Evolutionary conservation across 2,797 vertebrate species (phyloP), one percentile per base, ranked within the genome.

Genomic region (Phylloscopus collybita): DNA sequence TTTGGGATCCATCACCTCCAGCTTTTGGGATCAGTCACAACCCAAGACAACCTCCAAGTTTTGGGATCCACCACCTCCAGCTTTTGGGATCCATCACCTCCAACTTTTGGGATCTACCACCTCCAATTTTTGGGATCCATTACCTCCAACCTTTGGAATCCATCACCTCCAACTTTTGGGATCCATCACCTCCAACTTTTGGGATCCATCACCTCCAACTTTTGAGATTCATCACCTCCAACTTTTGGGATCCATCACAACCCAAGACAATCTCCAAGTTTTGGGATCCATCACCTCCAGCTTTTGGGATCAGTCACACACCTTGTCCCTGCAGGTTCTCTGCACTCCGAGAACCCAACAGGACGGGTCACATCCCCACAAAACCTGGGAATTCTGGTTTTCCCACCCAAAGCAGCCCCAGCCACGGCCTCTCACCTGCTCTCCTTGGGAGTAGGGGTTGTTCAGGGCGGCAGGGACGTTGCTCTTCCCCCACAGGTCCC

Each of bases 361-460:
- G 71, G n/a, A 51, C 4, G n/a, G 29, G 16, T 21, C 27, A 36
- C 1, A 0, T 6, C 23, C 20, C 30, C 40, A 19, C 4, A 22
- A 7, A 3, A 2, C 2, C 17, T 1, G 6, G 27, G 27, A 23
- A 38, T 60, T 60, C 15, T 13, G n/a, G 18, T 67, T 21, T 57
- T 67, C 23, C 76, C 56, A 56, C 34, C 60, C 80, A 50, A 18
- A 49, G 8, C 64, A 70, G 45, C 47, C 15, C 1, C 1, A 75
- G 45, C 11, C 22, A 1, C 0, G 6, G 16, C 10, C 19, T 32
- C 96, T 94, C 98, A 99, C 99, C 99, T 99, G 98, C 94, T 98
- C 98, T 5, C 93, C 97, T 92, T 98, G 98, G 0, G 98, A 97
- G 93, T 97, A 98, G 0, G 98, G 98, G 88, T 98, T 98, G 98